These are phyloP conservation scores for Ispidina lecontei DNA, from an alignment of 2,797 vertebrate genomes.

Conservation along the genomic window DNA sequence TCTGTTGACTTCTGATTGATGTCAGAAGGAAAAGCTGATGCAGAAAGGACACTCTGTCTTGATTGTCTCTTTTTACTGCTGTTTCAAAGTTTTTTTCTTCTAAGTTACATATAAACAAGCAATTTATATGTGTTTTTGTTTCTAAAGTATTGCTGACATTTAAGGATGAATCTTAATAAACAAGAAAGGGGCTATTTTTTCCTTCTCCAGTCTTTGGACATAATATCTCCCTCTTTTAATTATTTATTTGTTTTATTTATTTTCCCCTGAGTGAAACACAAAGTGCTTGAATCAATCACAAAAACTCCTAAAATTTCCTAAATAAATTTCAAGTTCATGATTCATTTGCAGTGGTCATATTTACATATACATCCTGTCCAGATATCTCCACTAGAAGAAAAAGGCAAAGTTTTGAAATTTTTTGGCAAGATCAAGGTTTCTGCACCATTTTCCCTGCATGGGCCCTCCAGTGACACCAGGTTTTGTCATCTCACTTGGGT, in stretches of 20 bases:
- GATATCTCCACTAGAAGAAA: background rate
- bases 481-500: background rate
- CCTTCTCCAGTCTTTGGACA: background rate
- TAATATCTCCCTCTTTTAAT: background rate
- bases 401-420: background rate
- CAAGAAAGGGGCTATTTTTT: background rate
- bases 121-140: background rate
- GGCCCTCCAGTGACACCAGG: background rate
- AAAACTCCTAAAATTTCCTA: background rate
- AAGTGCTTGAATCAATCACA: background rate
- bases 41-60: background rate
- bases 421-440: background rate
- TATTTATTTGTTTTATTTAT: background rate
- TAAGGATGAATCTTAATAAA: background rate
- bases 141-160: background rate
- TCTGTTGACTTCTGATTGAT: background rate
- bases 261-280: background rate
- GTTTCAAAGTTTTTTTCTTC: background rate
- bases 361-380: background rate
- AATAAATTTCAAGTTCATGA: background rate
- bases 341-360: background rate
- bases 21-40: background rate
- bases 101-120: background rate
- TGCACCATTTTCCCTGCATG: accelerated
- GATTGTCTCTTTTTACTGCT: background rate